These are phyloP conservation scores for Apamea crenata DNA, from an alignment of 2,888 invertebrate genomes.

Conservation along the genomic window DNA sequence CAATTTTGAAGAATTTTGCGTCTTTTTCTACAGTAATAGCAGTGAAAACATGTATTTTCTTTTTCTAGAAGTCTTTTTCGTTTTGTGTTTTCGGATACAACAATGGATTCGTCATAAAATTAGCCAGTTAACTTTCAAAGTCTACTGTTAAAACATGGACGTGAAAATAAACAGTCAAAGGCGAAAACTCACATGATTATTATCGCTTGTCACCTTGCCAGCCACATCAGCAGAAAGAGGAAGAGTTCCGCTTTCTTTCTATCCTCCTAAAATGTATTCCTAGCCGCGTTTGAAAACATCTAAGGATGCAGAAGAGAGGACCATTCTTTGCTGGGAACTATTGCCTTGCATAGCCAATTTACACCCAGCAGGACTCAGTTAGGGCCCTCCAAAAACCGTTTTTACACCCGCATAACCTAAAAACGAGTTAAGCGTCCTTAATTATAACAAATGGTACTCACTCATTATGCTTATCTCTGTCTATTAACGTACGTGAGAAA, in stretches of 20 bases:
- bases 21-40: neutral
- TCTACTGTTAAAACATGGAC: neutral
- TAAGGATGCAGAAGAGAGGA: neutral
- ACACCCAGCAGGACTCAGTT: slow-evolving; percentile 35
- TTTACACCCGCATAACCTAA: slow-evolving; percentile 67
- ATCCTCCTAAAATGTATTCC: neutral
- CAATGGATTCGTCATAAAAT: neutral
- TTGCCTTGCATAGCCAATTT: neutral
- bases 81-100: neutral
- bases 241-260: neutral
- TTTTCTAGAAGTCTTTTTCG: no score
- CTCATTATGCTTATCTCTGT: slow-evolving; percentile 51
- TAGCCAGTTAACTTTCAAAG: neutral
- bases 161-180: neutral
- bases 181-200: neutral
- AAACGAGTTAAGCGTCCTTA: slow-evolving; percentile 66
- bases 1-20: neutral
- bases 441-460: slow-evolving; percentile 65
- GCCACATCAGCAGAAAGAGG: neutral
- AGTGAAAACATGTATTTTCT: neutral
- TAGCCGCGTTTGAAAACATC: no score
- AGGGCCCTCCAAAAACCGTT: slow-evolving; percentile 49
- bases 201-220: neutral
- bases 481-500: slow-evolving; percentile 39
- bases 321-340: no score